A percentile compares a stretch with the other conserved stretches of the same genome.
phyloP scores from a whole-genome alignment of 2,797 vertebrate species.

The Brachyalestes nurse region DNA sequence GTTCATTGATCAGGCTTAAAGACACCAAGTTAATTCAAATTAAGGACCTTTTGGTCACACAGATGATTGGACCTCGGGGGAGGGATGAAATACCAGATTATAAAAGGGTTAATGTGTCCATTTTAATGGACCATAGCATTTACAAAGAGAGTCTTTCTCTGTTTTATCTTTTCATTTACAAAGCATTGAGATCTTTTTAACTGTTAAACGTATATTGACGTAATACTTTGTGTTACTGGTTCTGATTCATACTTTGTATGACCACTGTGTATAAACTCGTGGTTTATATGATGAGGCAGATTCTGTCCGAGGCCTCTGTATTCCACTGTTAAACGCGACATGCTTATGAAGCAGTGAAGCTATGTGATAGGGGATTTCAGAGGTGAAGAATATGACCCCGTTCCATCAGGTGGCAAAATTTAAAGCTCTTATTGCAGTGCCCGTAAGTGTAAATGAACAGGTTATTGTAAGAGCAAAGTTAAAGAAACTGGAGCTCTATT shows the following conservation, averaged over 20 bases:
- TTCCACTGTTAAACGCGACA: background rate
- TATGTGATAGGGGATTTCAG: background rate
- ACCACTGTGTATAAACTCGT: background rate
- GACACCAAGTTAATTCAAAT: too few relatives aligned
- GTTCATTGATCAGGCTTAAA: too few relatives aligned
- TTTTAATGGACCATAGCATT: background rate
- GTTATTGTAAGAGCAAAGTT: background rate
- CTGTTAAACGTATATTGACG: background rate
- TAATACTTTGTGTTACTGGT: background rate
- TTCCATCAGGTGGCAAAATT: background rate
- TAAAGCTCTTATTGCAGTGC: background rate
- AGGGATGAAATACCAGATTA: background rate
- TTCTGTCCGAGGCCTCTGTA: background rate
- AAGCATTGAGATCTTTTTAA: background rate
- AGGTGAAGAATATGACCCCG: background rate
- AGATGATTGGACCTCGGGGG: too few relatives aligned
- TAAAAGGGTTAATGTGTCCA: background rate
- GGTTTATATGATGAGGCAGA: background rate
- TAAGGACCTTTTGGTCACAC: too few relatives aligned
- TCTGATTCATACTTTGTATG: background rate
- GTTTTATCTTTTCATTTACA: background rate
- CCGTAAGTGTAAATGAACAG: background rate
- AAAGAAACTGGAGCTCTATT: conserved; percentile 53
- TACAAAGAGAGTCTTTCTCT: background rate
- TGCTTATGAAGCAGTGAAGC: background rate